Conservation (phyloP, 2,888 invertebrate species). For the Pardosa pseudoannulata region DNA sequence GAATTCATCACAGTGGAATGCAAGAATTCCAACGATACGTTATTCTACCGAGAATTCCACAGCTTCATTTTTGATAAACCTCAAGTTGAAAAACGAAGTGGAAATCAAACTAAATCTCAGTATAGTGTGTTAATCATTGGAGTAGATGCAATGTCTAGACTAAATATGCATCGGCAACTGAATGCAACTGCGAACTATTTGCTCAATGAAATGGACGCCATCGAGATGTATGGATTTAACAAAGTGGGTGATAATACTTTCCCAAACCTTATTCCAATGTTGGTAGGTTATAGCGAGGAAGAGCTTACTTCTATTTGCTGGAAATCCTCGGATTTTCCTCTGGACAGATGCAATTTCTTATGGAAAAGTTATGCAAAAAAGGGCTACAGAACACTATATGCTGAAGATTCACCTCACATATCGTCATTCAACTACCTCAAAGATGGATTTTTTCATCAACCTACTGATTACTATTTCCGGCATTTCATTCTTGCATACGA, state of each 20-base stretch:
- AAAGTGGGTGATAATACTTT: slow-evolving; percentile 80
- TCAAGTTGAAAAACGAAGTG: slow-evolving; percentile 44
- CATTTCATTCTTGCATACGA: slow-evolving; percentile 77
- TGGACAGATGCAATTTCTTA: slow-evolving; percentile 76
- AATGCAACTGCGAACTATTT: slow-evolving; percentile 84
- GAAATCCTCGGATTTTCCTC: slow-evolving; percentile 37
- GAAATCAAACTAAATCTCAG: slow-evolving; percentile 2
- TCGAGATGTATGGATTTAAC: slow-evolving; percentile 86
- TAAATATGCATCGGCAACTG: slow-evolving; percentile 87
- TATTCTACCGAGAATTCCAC: slow-evolving; percentile 60
- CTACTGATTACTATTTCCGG: slow-evolving; percentile 77
- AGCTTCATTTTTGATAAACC: slow-evolving; percentile 66
- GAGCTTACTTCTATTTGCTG: slow-evolving; percentile 64
- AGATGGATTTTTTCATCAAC: slow-evolving; percentile 76
- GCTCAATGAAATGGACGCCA: slow-evolving; percentile 80
- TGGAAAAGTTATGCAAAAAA: slow-evolving; percentile 76
- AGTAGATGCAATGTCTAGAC: slow-evolving; percentile 89
- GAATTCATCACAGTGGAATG: slow-evolving; percentile 66
- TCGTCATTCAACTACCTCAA: slow-evolving; percentile 77
- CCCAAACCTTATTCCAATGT: slow-evolving; percentile 76
- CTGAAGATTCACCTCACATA: slow-evolving; percentile 76
- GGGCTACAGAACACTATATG: slow-evolving; percentile 76
- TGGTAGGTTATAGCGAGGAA: slow-evolving; percentile 75
- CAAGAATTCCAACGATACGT: slow-evolving; percentile 1
- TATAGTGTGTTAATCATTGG: slow-evolving; percentile 85